Percentiles rank a stretch among this genome's conserved stretches.
These are phyloP conservation scores for Cheilosia pagana DNA, from an alignment of 2,888 invertebrate species.

Conservation along the genomic window DNA sequence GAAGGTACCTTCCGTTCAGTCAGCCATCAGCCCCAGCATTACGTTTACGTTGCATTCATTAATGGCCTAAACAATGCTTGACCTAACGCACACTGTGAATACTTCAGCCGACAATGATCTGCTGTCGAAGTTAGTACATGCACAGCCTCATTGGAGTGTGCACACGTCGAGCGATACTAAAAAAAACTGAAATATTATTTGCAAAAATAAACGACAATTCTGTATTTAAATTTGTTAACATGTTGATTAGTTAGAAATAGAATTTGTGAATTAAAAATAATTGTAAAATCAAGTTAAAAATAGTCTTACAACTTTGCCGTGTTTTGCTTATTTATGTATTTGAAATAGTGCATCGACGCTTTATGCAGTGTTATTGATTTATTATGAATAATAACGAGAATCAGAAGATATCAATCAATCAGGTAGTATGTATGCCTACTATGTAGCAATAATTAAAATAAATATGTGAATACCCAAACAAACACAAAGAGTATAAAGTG, in stretches of 20 bases:
- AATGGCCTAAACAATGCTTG: slow-evolving; percentile 35
- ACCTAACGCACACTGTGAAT: slow-evolving; percentile 76
- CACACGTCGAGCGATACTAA: slow-evolving; percentile 79
- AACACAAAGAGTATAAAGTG: no score
- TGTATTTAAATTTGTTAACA: slow-evolving; percentile 19
- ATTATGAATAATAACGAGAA: slow-evolving; percentile 1
- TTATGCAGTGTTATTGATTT: neutral
- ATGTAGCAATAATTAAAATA: no score
- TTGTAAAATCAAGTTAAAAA: slow-evolving; percentile 7
- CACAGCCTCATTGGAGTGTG: slow-evolving; percentile 84
- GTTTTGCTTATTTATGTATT: neutral
- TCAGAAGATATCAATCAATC: slow-evolving; percentile 6
- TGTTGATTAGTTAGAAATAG: neutral
- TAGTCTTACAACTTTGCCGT: slow-evolving; percentile 2
- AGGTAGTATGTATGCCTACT: slow-evolving; percentile 19
- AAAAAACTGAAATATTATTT: slow-evolving; percentile 49
- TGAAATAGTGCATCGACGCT: neutral
- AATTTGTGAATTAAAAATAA: neutral
- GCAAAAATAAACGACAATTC: slow-evolving; percentile 60
- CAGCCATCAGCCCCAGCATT: neutral
- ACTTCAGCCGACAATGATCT: slow-evolving; percentile 81
- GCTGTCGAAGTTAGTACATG: slow-evolving; percentile 82
- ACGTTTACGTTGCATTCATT: slow-evolving; percentile 35
- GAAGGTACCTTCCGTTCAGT: neutral
- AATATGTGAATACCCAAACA: no score